A percentile compares a stretch with the other conserved stretches of the same genome.
phyloP scores from a whole-genome alignment of 2,113 vertebrate species.

The Hypanus sabinus region DNA sequence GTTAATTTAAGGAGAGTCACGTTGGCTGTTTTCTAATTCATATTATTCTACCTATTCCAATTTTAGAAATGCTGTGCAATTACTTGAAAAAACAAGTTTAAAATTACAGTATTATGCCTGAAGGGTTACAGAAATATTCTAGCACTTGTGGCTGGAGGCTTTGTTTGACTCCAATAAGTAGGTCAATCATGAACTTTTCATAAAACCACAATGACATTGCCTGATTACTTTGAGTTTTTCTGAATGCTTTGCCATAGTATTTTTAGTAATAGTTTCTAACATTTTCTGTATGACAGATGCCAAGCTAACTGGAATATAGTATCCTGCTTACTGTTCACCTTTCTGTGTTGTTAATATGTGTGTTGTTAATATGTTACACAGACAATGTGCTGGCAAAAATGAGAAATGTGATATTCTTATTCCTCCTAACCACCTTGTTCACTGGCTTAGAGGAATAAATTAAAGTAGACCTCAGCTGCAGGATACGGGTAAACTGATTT shows the following conservation, averaged over 20 bases:
- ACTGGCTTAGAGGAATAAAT: slow-evolving; percentile 85
- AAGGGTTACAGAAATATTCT: not conserved
- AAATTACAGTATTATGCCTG: not conserved
- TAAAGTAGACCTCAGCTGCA: slow-evolving; percentile 76
- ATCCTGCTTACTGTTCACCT: too few species aligned
- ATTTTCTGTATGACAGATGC: too few species aligned
- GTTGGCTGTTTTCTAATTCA: not conserved
- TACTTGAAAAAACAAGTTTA: not conserved
- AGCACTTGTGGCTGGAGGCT: not conserved
- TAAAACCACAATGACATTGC: too few species aligned
- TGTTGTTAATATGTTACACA: not conserved
- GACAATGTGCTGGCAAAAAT: slow-evolving; percentile 49
- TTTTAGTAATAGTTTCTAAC: too few species aligned
- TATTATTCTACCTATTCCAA: not conserved
- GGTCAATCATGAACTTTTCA: too few species aligned
- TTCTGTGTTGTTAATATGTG: not conserved
- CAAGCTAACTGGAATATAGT: too few species aligned
- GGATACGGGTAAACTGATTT: slow-evolving; percentile 77
- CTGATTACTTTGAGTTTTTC: too few species aligned
- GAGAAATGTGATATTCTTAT: slow-evolving; percentile 69
- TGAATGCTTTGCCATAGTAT: too few species aligned
- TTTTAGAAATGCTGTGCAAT: not conserved
- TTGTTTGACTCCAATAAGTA: too few species aligned
- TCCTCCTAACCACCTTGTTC: slow-evolving; percentile 69
- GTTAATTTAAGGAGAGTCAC: not conserved